A percentile compares a stretch with the other conserved stretches of the same genome.
phyloP scores from a whole-genome alignment of 2,113 vertebrate genomes.

The Aspiorhynchus laticeps region DNA sequence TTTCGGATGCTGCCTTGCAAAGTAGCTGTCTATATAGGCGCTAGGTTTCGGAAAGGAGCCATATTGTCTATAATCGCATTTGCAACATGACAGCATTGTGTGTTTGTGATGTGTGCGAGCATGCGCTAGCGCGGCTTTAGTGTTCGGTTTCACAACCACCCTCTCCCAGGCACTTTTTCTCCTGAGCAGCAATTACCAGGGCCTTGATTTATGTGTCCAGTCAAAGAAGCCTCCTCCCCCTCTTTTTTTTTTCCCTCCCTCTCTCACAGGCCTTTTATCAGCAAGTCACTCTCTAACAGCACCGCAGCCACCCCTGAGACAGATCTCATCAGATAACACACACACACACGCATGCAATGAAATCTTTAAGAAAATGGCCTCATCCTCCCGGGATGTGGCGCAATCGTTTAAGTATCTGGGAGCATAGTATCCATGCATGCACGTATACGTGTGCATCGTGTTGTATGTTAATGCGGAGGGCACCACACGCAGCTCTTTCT shows the following conservation, averaged over 20 bases:
- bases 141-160: constrained; percentile 51
- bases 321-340: constrained; percentile 24
- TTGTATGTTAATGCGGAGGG: constrained; percentile 30
- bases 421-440: not conserved
- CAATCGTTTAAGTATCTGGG: constrained; percentile 18
- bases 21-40: not conserved
- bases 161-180: constrained; percentile 69
- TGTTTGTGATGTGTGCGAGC: constrained; percentile 18
- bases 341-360: constrained; percentile 37
- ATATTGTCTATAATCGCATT: not conserved
- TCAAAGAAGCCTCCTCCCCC: constrained; percentile 72
- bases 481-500: constrained; percentile 26
- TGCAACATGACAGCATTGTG: not conserved
- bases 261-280: constrained; percentile 53
- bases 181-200: constrained; percentile 82
- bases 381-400: constrained; percentile 5
- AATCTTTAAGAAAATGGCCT: constrained; percentile 36
- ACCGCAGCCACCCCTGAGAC: constrained; percentile 48
- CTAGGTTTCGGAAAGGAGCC: not conserved
- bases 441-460: not conserved
- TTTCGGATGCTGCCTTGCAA: not conserved
- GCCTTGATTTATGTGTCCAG: constrained; percentile 86
- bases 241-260: constrained; percentile 11
- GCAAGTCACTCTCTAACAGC: constrained; percentile 50
- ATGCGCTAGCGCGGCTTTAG: constrained; percentile 25